Base-by-base conservation (phyloP, 2,888 invertebrate genomes). In the Drosophila mayaguana region DNA sequence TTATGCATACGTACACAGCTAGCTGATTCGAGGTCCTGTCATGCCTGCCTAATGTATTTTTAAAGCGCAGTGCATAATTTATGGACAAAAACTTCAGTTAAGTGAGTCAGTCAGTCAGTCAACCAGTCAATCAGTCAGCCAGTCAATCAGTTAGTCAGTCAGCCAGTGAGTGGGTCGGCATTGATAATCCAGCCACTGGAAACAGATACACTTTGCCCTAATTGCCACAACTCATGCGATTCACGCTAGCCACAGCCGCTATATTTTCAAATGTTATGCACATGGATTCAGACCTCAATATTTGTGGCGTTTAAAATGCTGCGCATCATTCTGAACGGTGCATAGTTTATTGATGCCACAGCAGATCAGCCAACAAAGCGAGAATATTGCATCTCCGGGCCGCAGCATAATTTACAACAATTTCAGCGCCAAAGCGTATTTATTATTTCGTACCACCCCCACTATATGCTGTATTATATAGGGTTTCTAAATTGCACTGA, bases 351-450 rank as follows among this genome's bases (percentile, higher is more conserved):
- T 74, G 87, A 88, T 88, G 67, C 76, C 46, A 18, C 42, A 75
- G 67, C 55, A 22, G 48, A 36, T 43, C 22, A 32, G 46, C 46
- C 11, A 42, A 38, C 12, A 38, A 42, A n/a, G 20, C 55, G 46
- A 36, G 32, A 70, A 66, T 54, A 46, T 57, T 63, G 62, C 87
- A 83, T 83, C 68, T 62, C 55, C 63, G 50, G 45, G 9, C 80
- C 59, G 62, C 61, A 88, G 90, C 71, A 90, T 86, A 90, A 88
- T 84, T 84, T 86, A 90, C 89, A 86, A 70, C 72, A 68, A 72
- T 88, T 89, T 87, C 63, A 54, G 54, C 48, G 56, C 71, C 53
- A 61, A 32, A 62, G 64, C 50, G 56, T 56, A 63, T 78, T 45
- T 57, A 34, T 46, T 36, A 40, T 28, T 38, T 50, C 20, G 5